Evolutionary conservation across 2,113 vertebrate species (phyloP).

Genomic region (Microcebus lehilahytsara): DNA sequence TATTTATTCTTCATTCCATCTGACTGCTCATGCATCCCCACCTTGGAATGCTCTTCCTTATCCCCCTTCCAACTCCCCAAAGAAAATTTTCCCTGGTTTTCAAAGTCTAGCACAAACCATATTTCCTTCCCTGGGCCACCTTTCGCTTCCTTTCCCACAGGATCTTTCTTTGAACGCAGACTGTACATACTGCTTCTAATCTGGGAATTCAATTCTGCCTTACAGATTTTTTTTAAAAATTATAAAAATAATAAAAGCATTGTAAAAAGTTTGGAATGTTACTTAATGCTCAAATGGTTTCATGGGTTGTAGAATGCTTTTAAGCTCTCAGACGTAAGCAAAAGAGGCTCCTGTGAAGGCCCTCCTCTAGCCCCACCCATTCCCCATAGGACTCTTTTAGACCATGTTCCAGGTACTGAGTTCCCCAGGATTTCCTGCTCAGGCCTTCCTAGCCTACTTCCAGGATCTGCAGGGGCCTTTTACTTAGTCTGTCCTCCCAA

Average conservation of each 20-base stretch:
- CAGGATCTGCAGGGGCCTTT: not conserved
- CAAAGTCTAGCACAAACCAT: not conserved
- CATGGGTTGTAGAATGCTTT: not conserved
- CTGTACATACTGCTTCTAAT: not conserved
- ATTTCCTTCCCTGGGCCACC: not conserved
- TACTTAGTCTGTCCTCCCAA: not conserved
- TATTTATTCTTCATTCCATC: not conserved
- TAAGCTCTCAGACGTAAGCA: not conserved
- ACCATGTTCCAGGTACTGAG: not conserved
- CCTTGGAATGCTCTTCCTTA: not conserved
- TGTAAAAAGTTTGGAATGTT: not conserved
- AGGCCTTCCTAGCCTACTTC: not conserved
- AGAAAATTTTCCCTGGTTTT: not conserved
- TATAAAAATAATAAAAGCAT: not conserved
- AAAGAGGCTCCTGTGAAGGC: not conserved
- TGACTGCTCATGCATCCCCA: not conserved
- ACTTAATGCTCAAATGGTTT: not conserved
- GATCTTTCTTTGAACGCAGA: not conserved
- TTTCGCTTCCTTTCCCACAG: not conserved
- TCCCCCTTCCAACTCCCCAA: not conserved
- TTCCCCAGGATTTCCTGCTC: not conserved
- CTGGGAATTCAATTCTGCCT: conserved; percentile 1
- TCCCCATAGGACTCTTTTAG: not conserved
- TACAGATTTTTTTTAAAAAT: not conserved
- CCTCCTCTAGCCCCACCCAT: not conserved